A percentile compares a stretch with the other conserved stretches of the same genome.
phyloP scores from a whole-genome alignment of 2,113 vertebrate genomes.

The Riparia riparia region DNA sequence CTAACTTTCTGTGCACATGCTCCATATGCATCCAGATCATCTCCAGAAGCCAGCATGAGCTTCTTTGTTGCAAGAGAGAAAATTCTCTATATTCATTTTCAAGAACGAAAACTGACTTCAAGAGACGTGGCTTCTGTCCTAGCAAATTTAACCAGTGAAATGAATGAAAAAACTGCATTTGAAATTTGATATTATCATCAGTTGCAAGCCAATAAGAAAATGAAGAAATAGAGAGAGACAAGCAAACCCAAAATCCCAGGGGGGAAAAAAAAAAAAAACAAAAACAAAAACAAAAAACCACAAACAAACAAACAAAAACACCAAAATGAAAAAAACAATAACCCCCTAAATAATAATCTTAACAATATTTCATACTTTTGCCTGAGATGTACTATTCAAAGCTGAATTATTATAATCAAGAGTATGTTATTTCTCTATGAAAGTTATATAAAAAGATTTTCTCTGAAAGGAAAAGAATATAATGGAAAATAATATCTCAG shows the following conservation, averaged over 20 bases:
- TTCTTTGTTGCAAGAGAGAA: background rate
- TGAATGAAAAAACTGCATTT: background rate
- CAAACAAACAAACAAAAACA: background rate
- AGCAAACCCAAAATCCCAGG: background rate
- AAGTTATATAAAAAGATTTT: background rate
- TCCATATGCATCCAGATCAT: background rate
- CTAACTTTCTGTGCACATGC: background rate
- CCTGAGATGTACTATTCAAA: background rate
- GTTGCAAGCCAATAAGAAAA: background rate
- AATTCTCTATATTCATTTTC: background rate
- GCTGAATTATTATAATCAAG: background rate
- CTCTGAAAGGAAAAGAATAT: background rate
- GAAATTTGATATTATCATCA: background rate
- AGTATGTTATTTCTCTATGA: background rate
- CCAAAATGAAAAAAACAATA: rapidly evolving
- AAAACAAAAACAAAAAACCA: rapidly evolving
- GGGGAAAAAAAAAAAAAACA: too few relatives aligned
- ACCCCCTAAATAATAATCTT: background rate
- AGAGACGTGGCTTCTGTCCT: background rate
- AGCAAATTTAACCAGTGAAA: background rate
- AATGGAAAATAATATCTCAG: background rate
- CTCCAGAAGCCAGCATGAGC: background rate
- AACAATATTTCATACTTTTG: background rate
- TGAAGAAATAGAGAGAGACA: background rate
- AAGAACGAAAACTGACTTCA: background rate